Evolutionary conservation across 2,113 vertebrate species (phyloP).

Genomic region (Xenopus borealis): DNA sequence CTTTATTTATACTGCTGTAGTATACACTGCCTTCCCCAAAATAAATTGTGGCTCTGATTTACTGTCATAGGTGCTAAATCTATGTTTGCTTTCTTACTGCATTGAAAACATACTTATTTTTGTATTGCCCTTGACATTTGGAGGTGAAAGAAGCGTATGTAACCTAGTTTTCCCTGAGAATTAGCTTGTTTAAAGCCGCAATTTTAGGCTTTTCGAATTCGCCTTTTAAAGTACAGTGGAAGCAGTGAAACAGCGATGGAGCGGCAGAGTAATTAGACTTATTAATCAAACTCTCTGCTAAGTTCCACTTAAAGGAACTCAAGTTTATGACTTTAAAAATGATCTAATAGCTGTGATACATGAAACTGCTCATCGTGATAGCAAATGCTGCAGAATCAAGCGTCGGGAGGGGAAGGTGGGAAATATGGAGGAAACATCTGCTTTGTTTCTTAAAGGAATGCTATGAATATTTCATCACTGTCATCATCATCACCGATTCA

Average conservation of each 20-base stretch:
- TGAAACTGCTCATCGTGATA: slow-evolving; percentile 4
- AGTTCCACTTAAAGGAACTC: slow-evolving; percentile 31
- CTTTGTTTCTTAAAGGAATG: slow-evolving; percentile 18
- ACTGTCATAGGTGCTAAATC: too few relatives aligned
- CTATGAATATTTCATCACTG: slow-evolving; percentile 3
- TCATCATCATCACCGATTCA: slow-evolving; percentile 1
- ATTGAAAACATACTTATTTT: too few relatives aligned
- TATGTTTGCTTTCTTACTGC: too few relatives aligned
- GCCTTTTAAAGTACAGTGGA: slow-evolving; percentile 1
- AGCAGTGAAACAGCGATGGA: slow-evolving; percentile 37
- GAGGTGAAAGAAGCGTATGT: too few relatives aligned
- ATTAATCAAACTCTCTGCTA: slow-evolving; percentile 37
- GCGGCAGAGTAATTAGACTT: slow-evolving; percentile 36
- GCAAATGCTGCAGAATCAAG: slow-evolving; percentile 17
- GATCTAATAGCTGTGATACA: slow-evolving; percentile 36
- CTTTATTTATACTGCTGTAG: too few relatives aligned
- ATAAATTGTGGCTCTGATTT: too few relatives aligned
- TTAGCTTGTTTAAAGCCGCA: background rate
- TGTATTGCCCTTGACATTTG: too few relatives aligned
- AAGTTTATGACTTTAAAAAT: slow-evolving; percentile 41
- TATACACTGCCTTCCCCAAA: too few relatives aligned
- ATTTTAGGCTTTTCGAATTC: slow-evolving; percentile 14
- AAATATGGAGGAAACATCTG: slow-evolving; percentile 16
- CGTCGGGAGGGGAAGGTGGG: background rate
- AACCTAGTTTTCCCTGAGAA: background rate